Conservation (phyloP, 1,140 invertebrate genomes). For the Penaeus chinensis region DNA sequence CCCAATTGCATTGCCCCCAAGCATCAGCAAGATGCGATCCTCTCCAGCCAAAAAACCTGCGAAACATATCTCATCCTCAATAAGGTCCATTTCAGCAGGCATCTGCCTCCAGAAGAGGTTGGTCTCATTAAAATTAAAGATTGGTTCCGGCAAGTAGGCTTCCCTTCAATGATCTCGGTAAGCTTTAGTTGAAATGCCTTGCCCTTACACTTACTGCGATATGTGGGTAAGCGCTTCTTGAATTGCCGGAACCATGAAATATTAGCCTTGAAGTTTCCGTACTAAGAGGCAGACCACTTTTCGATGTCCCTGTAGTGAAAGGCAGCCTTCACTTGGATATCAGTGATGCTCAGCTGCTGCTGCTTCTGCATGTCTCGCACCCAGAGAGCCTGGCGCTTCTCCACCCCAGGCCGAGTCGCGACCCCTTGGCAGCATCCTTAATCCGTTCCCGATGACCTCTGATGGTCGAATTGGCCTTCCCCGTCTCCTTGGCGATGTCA, state of each 20-base stretch:
- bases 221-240: background rate
- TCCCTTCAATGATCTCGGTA: background rate
- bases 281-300: background rate
- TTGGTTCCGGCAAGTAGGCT: slow-evolving; percentile 65
- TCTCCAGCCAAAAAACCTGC: slow-evolving; percentile 69
- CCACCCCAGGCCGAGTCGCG: no score
- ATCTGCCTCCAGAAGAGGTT: slow-evolving; percentile 70
- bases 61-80: slow-evolving; percentile 67
- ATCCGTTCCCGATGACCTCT: no score
- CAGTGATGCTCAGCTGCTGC: no score
- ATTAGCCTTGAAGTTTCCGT: background rate
- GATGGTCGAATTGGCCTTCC: no score
- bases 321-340: background rate
- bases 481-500: no score
- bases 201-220: background rate
- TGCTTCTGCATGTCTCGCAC: no score
- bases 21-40: slow-evolving; percentile 69
- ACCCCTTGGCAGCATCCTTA: background rate
- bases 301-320: background rate
- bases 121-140: slow-evolving; percentile 69
- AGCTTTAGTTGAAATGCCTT: background rate
- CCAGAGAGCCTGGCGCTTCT: no score
- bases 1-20: slow-evolving; percentile 68
- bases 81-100: slow-evolving; percentile 68
- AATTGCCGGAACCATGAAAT: background rate